Evolutionary conservation across 2,888 invertebrate species (phyloP).

Genomic region (Ennomos fuscantarius): DNA sequence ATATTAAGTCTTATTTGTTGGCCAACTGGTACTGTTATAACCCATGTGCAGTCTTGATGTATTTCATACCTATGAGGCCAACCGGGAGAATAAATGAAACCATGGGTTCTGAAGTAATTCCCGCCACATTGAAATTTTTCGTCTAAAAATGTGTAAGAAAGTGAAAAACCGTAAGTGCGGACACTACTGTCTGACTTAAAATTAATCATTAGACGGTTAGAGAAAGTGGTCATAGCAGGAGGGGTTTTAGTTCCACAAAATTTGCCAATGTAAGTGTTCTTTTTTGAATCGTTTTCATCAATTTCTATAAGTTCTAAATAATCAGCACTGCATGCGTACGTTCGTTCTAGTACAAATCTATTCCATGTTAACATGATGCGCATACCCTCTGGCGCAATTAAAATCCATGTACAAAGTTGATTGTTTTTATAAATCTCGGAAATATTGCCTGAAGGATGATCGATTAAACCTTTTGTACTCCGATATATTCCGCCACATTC

Average conservation of each 20-base stretch:
- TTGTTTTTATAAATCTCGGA: slow-evolving; percentile 66
- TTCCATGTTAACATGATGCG: slow-evolving; percentile 91
- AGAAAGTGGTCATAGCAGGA: slow-evolving; percentile 87
- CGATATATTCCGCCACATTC: slow-evolving; percentile 91
- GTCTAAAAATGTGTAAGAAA: slow-evolving; percentile 86
- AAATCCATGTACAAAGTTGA: slow-evolving; percentile 89
- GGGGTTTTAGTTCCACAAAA: slow-evolving; percentile 90
- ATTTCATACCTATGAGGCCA: slow-evolving; percentile 91
- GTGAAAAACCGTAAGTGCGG: slow-evolving; percentile 88
- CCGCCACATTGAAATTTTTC: slow-evolving; percentile 88
- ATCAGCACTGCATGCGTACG: slow-evolving; percentile 86
- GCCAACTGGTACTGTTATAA: slow-evolving; percentile 88
- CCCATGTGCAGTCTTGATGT: slow-evolving; percentile 92
- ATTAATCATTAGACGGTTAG: slow-evolving; percentile 88
- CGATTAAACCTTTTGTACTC: slow-evolving; percentile 85
- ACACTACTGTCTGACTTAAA: slow-evolving; percentile 86
- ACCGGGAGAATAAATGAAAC: slow-evolving; percentile 90
- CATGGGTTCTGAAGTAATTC: slow-evolving; percentile 86
- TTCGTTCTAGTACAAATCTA: slow-evolving; percentile 88
- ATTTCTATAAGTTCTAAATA: slow-evolving; percentile 89
- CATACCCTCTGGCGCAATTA: slow-evolving; percentile 88
- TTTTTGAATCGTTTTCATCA: slow-evolving; percentile 72
- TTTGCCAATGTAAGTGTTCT: slow-evolving; percentile 66
- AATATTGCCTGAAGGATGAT: slow-evolving; percentile 79
- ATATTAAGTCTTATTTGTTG: slow-evolving; percentile 90